Evolutionary conservation across 2,888 invertebrate genomes (phyloP).

Genomic region (Hirtodrosophila histrioides): DNA sequence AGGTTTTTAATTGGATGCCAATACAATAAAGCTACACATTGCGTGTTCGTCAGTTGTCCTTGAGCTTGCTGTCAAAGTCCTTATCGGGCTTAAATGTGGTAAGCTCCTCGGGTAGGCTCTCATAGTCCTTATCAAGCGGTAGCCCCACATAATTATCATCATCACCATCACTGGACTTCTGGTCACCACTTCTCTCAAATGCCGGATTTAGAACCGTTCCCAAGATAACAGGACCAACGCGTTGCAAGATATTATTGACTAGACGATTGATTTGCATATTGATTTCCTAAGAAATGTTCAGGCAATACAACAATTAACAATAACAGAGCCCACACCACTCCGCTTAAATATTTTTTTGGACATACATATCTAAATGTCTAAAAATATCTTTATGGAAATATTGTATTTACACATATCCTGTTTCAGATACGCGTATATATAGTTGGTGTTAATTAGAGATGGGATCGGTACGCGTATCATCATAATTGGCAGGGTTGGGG

Average conservation of each 20-base stretch:
- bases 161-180: constrained; percentile 17
- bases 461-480: no score
- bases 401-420: constrained; percentile 7
- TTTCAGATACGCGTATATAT: not conserved
- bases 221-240: constrained; percentile 75
- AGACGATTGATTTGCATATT: constrained; percentile 81
- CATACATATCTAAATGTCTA: constrained; percentile 29
- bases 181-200: constrained; percentile 34
- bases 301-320: constrained; percentile 66
- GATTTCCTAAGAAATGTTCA: constrained; percentile 76
- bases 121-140: constrained; percentile 53
- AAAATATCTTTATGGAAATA: constrained; percentile 2
- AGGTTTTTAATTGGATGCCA: constrained; percentile 11
- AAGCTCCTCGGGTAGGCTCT: constrained; percentile 62
- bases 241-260: constrained; percentile 74
- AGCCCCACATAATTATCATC: constrained; percentile 9
- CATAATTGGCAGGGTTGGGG: no score
- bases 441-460: no score
- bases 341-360: constrained; percentile 21
- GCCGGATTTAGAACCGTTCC: constrained; percentile 78
- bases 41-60: constrained; percentile 17
- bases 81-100: constrained; percentile 71
- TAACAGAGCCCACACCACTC: constrained; percentile 34
- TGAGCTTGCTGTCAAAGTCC: constrained; percentile 55
- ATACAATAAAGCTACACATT: constrained; percentile 19